These are phyloP conservation scores for Hirundichthys speculiger DNA, from an alignment of 2,113 vertebrate species.

Conservation along the genomic window DNA sequence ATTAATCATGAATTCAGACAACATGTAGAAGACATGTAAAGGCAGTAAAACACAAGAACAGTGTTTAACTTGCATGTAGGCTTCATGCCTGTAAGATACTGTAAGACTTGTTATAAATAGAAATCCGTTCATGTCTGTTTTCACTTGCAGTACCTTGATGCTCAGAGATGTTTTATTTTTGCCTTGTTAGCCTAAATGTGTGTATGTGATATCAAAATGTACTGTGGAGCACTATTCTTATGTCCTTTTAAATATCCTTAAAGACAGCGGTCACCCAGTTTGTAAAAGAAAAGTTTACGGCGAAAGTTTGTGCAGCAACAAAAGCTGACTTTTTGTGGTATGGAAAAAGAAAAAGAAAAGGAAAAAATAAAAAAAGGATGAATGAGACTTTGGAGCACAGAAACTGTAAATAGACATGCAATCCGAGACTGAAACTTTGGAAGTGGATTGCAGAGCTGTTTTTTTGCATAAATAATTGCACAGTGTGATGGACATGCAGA, in stretches of 20 bases:
- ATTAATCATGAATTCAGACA: conserved; percentile 14
- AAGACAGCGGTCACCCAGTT: conserved; percentile 8
- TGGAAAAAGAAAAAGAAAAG: no score
- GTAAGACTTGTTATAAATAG: conserved; percentile 38
- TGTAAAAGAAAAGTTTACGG: background rate
- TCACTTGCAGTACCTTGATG: conserved; percentile 32
- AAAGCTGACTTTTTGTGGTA: background rate
- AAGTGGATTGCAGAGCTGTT: conserved; percentile 51
- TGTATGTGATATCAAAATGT: conserved; percentile 40
- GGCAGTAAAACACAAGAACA: conserved; percentile 24
- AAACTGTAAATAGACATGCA: background rate
- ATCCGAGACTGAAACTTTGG: conserved; percentile 12
- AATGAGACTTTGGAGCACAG: conserved; percentile 15
- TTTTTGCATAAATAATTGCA: conserved; percentile 46
- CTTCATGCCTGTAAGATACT: conserved; percentile 21
- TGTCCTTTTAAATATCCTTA: conserved; percentile 31
- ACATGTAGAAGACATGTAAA: conserved; percentile 20
- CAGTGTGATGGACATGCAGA: conserved; percentile 52
- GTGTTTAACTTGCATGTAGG: conserved; percentile 61
- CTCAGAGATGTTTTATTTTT: conserved; percentile 29
- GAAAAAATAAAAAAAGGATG: background rate
- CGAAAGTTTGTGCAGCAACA: conserved; percentile 6
- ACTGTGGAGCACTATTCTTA: conserved; percentile 37
- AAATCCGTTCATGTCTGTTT: conserved; percentile 40
- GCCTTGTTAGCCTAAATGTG: conserved; percentile 44